These are phyloP conservation scores for Ormyrus pomaceus DNA, from an alignment of 2,888 invertebrate genomes.

Conservation along the genomic window DNA sequence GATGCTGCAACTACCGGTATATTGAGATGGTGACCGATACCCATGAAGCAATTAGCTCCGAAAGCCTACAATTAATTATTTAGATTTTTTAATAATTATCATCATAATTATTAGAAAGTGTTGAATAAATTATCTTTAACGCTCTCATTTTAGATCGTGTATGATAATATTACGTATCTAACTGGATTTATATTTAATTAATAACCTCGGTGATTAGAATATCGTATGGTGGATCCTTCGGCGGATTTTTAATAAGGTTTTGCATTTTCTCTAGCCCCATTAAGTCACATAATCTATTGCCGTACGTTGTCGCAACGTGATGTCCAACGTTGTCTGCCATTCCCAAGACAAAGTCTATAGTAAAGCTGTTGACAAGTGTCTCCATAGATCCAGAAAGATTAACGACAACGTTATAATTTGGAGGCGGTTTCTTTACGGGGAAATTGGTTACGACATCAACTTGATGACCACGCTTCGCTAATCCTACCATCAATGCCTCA, in stretches of 20 bases:
- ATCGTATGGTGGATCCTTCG: conserved; percentile 64
- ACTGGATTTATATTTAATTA: too few species aligned
- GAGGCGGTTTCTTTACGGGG: conserved; percentile 66
- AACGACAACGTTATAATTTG: conserved; percentile 71
- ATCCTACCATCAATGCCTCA: conserved; percentile 72
- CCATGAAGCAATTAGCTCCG: conserved; percentile 80
- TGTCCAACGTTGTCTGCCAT: not conserved
- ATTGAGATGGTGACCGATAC: conserved; percentile 78
- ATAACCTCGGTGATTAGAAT: conserved; percentile 64
- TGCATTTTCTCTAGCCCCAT: conserved; percentile 59
- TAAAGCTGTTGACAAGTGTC: conserved; percentile 60
- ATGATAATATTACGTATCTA: too few species aligned
- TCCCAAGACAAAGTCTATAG: conserved; percentile 56
- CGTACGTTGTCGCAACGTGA: conserved; percentile 50
- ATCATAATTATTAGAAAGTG: not conserved
- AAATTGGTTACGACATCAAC: conserved; percentile 73
- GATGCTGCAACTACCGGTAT: conserved; percentile 79
- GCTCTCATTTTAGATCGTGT: too few species aligned
- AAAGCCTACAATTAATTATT: conserved; percentile 72
- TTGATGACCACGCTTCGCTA: conserved; percentile 75
- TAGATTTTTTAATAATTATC: not conserved
- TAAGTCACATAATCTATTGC: conserved; percentile 58
- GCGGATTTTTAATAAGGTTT: conserved; percentile 62
- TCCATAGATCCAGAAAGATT: conserved; percentile 60
- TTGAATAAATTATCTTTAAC: too few species aligned